These are phyloP conservation scores for Leptopilina myrica DNA, from an alignment of 2,888 invertebrate species.

Conservation along the genomic window DNA sequence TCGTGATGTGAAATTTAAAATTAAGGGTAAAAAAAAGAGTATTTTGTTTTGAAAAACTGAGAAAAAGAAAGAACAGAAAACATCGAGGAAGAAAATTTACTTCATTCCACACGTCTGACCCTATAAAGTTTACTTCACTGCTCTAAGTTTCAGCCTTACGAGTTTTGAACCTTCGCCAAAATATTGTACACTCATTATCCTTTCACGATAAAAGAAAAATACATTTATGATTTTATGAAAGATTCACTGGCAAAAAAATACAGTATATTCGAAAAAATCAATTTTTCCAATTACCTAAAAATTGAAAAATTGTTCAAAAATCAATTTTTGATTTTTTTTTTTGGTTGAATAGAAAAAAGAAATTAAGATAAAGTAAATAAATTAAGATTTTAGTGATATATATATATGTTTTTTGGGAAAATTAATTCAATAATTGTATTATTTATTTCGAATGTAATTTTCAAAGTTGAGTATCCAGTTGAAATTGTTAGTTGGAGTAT, in stretches of 20 bases:
- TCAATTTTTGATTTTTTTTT: too few relatives aligned
- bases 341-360: too few relatives aligned
- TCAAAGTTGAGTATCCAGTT: background rate
- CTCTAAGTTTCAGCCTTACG: conserved; percentile 6
- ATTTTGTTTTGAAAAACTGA: background rate
- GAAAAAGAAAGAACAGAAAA: background rate
- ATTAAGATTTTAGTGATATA: background rate
- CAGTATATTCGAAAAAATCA: too few relatives aligned
- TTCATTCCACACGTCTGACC: conserved; percentile 22
- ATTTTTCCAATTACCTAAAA: too few relatives aligned
- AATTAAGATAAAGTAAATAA: too few relatives aligned
- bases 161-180: conserved; percentile 3
- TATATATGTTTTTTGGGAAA: background rate
- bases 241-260: too few relatives aligned
- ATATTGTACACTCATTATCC: conserved; percentile 16
- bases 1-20: background rate
- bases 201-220: background rate
- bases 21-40: background rate
- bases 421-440: background rate
- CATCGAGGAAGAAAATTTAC: conserved; percentile 4
- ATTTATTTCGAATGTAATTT: background rate
- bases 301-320: too few relatives aligned
- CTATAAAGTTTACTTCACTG: conserved; percentile 22
- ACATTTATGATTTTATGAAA: background rate
- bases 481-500: conserved; percentile 9